Conservation (phyloP, 2,797 vertebrate species). For the Centropyge bicolor region DNA sequence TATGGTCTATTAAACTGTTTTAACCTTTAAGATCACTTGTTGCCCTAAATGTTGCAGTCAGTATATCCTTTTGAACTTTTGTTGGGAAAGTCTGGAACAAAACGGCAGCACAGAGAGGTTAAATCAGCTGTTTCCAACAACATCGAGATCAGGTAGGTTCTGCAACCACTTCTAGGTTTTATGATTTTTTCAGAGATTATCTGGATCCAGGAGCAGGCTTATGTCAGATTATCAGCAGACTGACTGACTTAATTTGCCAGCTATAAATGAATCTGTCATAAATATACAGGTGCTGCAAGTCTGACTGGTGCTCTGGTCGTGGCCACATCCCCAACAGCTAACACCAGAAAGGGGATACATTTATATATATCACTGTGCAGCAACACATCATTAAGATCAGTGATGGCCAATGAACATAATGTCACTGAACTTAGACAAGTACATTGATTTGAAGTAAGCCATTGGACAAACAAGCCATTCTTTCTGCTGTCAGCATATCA, state of each 20-base stretch:
- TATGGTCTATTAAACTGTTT: not conserved
- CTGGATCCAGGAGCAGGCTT: conserved; percentile 27
- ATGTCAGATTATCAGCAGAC: conserved; percentile 38
- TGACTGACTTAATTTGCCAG: conserved; percentile 46
- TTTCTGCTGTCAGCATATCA: conserved; percentile 77
- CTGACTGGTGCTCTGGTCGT: not conserved
- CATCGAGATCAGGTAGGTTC: conserved; percentile 16
- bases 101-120: conserved; percentile 1
- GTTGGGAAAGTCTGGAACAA: not conserved
- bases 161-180: conserved; percentile 26
- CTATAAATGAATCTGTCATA: conserved; percentile 15
- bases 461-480: conserved; percentile 78
- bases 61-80: not conserved
- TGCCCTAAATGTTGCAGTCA: not conserved
- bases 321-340: conserved; percentile 1
- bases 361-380: conserved; percentile 13
- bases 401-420: conserved; percentile 60
- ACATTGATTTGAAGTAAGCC: conserved; percentile 79
- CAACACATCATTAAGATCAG: conserved; percentile 53
- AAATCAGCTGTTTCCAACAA: conserved; percentile 6
- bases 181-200: conserved; percentile 41
- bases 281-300: conserved; percentile 6
- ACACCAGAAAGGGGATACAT: conserved; percentile 11
- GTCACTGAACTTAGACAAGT: conserved; percentile 66
- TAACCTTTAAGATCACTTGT: not conserved